Evolutionary conservation across 2,797 vertebrate species (phyloP).

Genomic region (Pristis pectinata): DNA sequence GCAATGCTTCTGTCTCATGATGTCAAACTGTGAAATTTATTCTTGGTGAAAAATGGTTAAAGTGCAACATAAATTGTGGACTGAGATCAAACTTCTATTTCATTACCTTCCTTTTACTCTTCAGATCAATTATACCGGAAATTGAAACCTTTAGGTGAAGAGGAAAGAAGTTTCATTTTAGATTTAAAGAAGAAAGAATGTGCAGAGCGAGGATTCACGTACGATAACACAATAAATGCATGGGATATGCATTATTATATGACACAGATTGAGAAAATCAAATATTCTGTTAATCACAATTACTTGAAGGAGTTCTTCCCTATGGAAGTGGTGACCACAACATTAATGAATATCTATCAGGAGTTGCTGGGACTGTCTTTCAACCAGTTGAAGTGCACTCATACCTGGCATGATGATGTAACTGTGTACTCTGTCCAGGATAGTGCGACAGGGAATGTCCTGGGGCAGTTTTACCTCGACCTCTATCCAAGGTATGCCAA

Average conservation of each 20-base stretch:
- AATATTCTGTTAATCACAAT: constrained; percentile 77
- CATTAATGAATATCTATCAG: constrained; percentile 81
- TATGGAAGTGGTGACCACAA: constrained; percentile 78
- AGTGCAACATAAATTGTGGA: neutral
- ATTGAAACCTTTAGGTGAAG: constrained; percentile 69
- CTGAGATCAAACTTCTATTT: neutral
- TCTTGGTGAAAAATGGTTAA: neutral
- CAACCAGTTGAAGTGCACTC: constrained; percentile 61
- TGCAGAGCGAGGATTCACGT: constrained; percentile 63
- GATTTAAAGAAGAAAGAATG: constrained; percentile 80
- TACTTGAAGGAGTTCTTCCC: constrained; percentile 88
- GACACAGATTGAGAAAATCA: constrained; percentile 82
- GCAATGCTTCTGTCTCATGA: too few species aligned
- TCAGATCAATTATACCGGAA: constrained; percentile 45
- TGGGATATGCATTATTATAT: constrained; percentile 94
- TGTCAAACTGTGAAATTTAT: neutral
- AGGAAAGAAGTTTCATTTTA: constrained; percentile 77
- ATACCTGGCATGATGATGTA: constrained; percentile 77
- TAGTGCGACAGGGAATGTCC: constrained; percentile 63
- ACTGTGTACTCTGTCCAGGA: constrained; percentile 74
- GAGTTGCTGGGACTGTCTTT: constrained; percentile 81
- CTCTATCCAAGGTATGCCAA: constrained; percentile 79
- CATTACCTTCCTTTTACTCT: neutral
- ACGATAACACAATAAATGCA: constrained; percentile 79
- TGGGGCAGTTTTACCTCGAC: constrained; percentile 92